Conservation (phyloP, 2,797 vertebrate species). For the Chelmon rostratus region DNA sequence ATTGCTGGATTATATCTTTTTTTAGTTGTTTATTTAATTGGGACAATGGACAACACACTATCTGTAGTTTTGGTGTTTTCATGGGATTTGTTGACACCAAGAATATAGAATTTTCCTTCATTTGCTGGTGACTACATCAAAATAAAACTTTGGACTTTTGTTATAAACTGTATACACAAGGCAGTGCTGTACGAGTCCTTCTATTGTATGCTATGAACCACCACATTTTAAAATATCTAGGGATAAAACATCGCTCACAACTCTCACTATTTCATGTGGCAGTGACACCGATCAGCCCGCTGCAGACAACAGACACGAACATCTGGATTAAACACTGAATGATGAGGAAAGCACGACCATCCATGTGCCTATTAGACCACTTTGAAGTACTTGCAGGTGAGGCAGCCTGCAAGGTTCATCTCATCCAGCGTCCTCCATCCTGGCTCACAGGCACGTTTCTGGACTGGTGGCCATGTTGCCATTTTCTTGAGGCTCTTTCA, state of each 20-base stretch:
- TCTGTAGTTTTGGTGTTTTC: neutral
- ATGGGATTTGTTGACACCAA: conserved; percentile 7
- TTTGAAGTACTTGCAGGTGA: neutral
- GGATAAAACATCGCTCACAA: conserved; percentile 29
- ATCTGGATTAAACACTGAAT: conserved; percentile 30
- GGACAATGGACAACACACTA: neutral
- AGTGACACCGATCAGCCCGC: conserved; percentile 3
- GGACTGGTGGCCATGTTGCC: conserved; percentile 42
- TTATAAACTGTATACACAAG: conserved; percentile 17
- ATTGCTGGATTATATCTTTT: neutral
- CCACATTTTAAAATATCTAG: conserved; percentile 40
- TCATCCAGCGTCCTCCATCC: neutral
- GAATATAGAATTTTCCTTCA: conserved; percentile 15
- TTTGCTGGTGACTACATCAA: conserved; percentile 56
- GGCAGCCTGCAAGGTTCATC: neutral
- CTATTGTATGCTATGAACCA: neutral
- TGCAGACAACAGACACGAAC: conserved; percentile 9
- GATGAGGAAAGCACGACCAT: conserved; percentile 25
- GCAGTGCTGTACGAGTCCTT: conserved; percentile 26
- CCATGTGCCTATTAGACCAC: conserved; percentile 3
- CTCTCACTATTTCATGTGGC: conserved; percentile 20
- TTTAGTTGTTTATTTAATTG: neutral
- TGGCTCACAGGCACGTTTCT: conserved; percentile 69
- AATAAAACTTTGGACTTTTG: conserved; percentile 11
- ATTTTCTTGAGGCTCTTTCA: conserved; percentile 64